Base-by-base conservation (phyloP, 2,797 vertebrate genomes). In the Pipistrellus pygmaeus region DNA sequence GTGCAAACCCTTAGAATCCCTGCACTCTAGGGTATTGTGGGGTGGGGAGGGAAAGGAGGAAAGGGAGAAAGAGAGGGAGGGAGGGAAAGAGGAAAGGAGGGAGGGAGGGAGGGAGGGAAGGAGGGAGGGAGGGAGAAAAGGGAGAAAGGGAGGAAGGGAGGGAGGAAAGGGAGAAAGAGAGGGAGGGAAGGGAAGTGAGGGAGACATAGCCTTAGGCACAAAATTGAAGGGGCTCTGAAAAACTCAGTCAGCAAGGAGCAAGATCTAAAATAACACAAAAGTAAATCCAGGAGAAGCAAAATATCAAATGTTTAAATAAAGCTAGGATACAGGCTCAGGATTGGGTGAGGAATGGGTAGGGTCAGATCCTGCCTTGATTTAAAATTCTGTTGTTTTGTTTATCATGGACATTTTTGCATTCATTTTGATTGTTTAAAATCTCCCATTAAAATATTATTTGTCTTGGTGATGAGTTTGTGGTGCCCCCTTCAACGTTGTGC, bases 401-500 rank as follows among this genome's bases (percentile, higher is more conserved):
- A 51, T 30, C 20, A 0, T 18, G 62, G 41, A 20, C 4, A 32
- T 55, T 64, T 41, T 38, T 17, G 51, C 60, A 25, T 76, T 81
- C 5, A 2, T 77, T 66, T 55, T 35, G 21, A 64, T 32, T 68
- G 35, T 80, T 53, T 27, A 21, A 80, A 80, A 85, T 17, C 30
- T 6, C 38, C 23, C 57, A 14, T 66, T 32, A 35, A 83, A 66
- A 68, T 11, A 11, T 15, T 17, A 8, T 17, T 44, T 76, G 13
- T 60, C 46, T 53, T 2, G 8, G 30, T 25, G 77, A 17, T 8
- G 55, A 30, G 62, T 30, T 27, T 23, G 12, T 2, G 12, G 35
- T 2, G 27, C 5, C 15, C 11, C 60, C 25, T 64, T 64, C 30
- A 15, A 5, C 1, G 35, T 14, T 11, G 1, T 5, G 3, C 30